These are phyloP conservation scores for Epinotia brunnichana DNA, from an alignment of 2,888 invertebrate genomes.

Conservation along the genomic window DNA sequence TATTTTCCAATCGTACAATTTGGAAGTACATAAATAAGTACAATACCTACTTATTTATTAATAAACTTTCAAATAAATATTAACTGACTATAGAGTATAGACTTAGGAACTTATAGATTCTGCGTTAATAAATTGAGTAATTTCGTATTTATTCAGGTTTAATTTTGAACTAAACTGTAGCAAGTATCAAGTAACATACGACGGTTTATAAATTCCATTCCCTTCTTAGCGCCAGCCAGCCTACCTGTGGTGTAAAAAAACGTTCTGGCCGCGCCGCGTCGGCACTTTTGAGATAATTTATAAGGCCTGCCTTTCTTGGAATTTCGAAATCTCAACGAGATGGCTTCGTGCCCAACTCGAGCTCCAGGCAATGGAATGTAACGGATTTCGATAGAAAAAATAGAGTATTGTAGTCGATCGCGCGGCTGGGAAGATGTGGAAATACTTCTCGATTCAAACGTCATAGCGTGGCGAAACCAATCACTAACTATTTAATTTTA, in stretches of 20 bases:
- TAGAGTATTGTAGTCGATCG: slow-evolving; percentile 68
- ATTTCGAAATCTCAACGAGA: slow-evolving; percentile 81
- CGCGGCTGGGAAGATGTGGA: slow-evolving; percentile 61
- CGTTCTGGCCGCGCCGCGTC: slow-evolving; percentile 80
- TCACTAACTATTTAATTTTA: not conserved
- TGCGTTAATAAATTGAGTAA: not conserved
- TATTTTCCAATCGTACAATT: too few species aligned
- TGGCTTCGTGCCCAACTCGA: slow-evolving; percentile 65
- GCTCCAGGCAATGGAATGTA: slow-evolving; percentile 79
- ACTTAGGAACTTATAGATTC: not conserved
- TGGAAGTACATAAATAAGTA: too few species aligned
- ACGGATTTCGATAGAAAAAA: slow-evolving; percentile 80
- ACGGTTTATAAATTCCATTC: slow-evolving; percentile 75
- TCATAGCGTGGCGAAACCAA: slow-evolving; percentile 49
- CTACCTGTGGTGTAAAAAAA: slow-evolving; percentile 81
- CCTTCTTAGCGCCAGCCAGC: slow-evolving; percentile 79
- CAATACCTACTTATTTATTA: not conserved
- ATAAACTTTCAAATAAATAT: not conserved
- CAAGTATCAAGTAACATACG: slow-evolving; percentile 60
- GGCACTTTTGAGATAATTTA: slow-evolving; percentile 84
- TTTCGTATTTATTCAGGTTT: not conserved
- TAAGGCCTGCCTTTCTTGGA: slow-evolving; percentile 83
- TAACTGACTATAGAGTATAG: too few species aligned
- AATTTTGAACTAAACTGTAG: slow-evolving; percentile 10
- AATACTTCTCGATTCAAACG: slow-evolving; percentile 61